Evolutionary conservation across 2,113 vertebrate genomes (phyloP).

Genomic region (Hippocampus guttulatus): DNA sequence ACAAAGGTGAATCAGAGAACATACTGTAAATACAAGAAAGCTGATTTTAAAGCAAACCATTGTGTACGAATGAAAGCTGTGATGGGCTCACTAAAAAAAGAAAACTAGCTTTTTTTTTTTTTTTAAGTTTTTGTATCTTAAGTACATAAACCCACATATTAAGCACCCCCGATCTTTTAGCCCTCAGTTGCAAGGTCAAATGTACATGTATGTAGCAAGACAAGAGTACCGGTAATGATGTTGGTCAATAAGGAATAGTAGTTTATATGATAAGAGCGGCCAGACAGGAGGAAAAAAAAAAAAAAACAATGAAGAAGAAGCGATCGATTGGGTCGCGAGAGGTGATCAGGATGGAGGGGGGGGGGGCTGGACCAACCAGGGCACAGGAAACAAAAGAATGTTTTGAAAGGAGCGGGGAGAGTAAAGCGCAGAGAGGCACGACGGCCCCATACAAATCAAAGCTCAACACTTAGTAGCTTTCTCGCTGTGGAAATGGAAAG

Average conservation of each 20-base stretch:
- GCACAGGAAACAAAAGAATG: slow-evolving; percentile 1
- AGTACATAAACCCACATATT: slow-evolving; percentile 47
- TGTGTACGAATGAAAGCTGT: slow-evolving; percentile 56
- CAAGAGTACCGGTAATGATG: slow-evolving; percentile 52
- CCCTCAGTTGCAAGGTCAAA: slow-evolving; percentile 33
- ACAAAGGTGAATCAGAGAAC: slow-evolving; percentile 57
- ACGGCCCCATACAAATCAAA: slow-evolving; percentile 40
- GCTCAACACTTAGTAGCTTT: slow-evolving; percentile 46
- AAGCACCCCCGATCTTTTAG: slow-evolving; percentile 43
- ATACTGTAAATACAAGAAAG: slow-evolving; percentile 59
- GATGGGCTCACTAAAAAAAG: slow-evolving; percentile 41
- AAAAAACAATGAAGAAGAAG: not conserved
- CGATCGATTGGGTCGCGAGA: slow-evolving; percentile 3
- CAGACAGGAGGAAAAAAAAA: not conserved
- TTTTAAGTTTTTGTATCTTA: slow-evolving; percentile 21
- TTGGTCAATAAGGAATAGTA: slow-evolving; percentile 59
- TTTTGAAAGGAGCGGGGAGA: slow-evolving; percentile 32
- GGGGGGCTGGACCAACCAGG: slow-evolving; percentile 1
- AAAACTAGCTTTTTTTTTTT: slow-evolving; percentile 22
- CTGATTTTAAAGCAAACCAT: slow-evolving; percentile 55
- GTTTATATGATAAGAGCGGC: slow-evolving; percentile 44
- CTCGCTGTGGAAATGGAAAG: slow-evolving; percentile 64
- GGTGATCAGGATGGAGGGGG: not conserved
- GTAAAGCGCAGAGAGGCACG: slow-evolving; percentile 26
- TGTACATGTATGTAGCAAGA: slow-evolving; percentile 46